A percentile compares a stretch with the other conserved stretches of the same genome.
These are phyloP conservation scores for Poeciliopsis presidionis DNA, from an alignment of 2,797 vertebrate genomes.

Conservation along the genomic window DNA sequence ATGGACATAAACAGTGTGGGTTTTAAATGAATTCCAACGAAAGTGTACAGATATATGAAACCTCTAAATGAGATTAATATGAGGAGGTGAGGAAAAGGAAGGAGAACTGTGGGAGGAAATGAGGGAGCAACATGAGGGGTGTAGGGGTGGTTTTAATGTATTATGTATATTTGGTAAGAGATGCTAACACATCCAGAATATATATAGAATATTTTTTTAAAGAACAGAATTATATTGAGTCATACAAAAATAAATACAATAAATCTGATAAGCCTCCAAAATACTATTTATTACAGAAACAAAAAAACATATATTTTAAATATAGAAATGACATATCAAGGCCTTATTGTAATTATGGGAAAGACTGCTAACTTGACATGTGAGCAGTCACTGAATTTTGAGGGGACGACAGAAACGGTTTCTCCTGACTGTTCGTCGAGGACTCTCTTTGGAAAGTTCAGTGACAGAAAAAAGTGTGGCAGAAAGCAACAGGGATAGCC, in stretches of 20 bases:
- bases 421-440: neutral
- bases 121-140: neutral
- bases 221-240: neutral
- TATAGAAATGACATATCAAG: neutral
- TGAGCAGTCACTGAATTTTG: neutral
- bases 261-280: neutral
- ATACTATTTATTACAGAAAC: neutral
- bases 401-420: too few relatives aligned
- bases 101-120: neutral
- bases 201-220: too few relatives aligned
- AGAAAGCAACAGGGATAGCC: neutral
- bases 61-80: conserved; percentile 14
- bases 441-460: neutral
- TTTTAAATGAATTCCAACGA: conserved; percentile 18
- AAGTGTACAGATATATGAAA: conserved; percentile 10
- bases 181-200: neutral
- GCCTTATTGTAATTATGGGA: neutral
- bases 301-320: neutral
- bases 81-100: conserved; percentile 19
- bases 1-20: neutral
- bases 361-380: neutral
- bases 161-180: neutral
- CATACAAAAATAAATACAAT: neutral
- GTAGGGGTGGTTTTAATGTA: neutral
- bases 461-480: neutral